Base-by-base conservation (phyloP, 2,797 vertebrate species). In the Caiman crocodilus region DNA sequence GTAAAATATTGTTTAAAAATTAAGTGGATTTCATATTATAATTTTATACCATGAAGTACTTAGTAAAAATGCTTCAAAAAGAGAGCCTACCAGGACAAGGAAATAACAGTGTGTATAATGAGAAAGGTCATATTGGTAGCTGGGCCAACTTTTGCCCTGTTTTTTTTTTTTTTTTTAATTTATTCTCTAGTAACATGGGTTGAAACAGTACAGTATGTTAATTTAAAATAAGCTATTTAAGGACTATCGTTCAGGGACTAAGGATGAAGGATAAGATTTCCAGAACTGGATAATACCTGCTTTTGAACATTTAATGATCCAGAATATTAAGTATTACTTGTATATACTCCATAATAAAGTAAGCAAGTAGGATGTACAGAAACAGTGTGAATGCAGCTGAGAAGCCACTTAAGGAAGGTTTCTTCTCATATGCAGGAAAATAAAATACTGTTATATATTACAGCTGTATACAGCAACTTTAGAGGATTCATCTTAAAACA, bases 301-400 rank as follows among this genome's bases (percentile, higher is more conserved):
- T 42, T 23, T 23, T 23, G 42, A 73, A 73, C 25, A 73, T 42
- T 73, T 42, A 73, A 25, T 11, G 42, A 42, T 73, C 21, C 35
- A 42, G 12, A 73, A 73, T 4, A 14, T 26, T 50, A 21, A 35
- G 35, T 25, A 28, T 50, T 75, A 28, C 5, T 87, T 56, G 15
- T 20, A 67, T 14, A 55, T 32, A 14, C n/a, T 35, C 35, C 35
- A 35, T 35, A 35, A 35, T 35, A 35, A 79, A 55, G 4, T 42
- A 85, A 84, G 58, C 26, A 61, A 76, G 88, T 18, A 58, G 50
- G 76, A 5, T 11, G 69, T 20, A 75, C 35, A 7, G 18, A 25
- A 63, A 74, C 13, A 61, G 7, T 0, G 0, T 35, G n/a, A 88
- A 76, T 55, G 89, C 69, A 2, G 0, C 20, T 42, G n/a, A 67